These are phyloP conservation scores for Torymus auratus DNA, from an alignment of 2,888 invertebrate species.

Conservation along the genomic window DNA sequence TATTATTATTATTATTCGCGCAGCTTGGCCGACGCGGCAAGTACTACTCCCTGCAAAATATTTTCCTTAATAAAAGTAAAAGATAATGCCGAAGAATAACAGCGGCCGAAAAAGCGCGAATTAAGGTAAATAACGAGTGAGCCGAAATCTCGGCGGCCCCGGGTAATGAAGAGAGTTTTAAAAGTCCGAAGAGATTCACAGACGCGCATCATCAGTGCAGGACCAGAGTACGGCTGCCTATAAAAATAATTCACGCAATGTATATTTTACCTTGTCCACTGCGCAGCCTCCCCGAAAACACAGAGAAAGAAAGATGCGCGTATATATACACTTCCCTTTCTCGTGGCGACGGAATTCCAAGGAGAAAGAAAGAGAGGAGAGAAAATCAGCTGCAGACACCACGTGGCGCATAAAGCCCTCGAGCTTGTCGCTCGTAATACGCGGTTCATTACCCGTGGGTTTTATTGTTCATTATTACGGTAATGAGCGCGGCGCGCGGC, in stretches of 20 bases:
- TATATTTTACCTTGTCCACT: slow-evolving; percentile 13
- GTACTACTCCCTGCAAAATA: neutral
- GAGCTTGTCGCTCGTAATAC: slow-evolving; percentile 58
- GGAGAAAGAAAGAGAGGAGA: neutral
- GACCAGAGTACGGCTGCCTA: neutral
- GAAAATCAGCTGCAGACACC: slow-evolving; percentile 33
- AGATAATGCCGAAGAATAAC: slow-evolving; percentile 9
- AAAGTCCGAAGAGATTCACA: slow-evolving; percentile 28
- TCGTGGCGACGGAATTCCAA: neutral
- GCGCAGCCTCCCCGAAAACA: neutral
- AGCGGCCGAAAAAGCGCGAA: neutral
- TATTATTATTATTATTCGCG: no score
- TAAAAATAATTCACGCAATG: slow-evolving; percentile 36
- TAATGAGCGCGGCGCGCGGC: slow-evolving; percentile 66
- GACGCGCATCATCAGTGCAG: slow-evolving; percentile 23
- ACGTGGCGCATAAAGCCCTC: slow-evolving; percentile 23
- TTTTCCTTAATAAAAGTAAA: neutral
- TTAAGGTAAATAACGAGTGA: slow-evolving; percentile 30
- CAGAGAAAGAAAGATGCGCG: neutral
- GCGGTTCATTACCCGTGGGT: slow-evolving; percentile 65
- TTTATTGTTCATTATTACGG: slow-evolving; percentile 71
- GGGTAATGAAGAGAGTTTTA: slow-evolving; percentile 28
- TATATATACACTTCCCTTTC: slow-evolving; percentile 15
- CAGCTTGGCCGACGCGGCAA: no score
- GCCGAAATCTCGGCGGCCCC: neutral